phyloP scores from a whole-genome alignment of 1,140 invertebrate genomes.

The Drosophila pseudoananassae region DNA sequence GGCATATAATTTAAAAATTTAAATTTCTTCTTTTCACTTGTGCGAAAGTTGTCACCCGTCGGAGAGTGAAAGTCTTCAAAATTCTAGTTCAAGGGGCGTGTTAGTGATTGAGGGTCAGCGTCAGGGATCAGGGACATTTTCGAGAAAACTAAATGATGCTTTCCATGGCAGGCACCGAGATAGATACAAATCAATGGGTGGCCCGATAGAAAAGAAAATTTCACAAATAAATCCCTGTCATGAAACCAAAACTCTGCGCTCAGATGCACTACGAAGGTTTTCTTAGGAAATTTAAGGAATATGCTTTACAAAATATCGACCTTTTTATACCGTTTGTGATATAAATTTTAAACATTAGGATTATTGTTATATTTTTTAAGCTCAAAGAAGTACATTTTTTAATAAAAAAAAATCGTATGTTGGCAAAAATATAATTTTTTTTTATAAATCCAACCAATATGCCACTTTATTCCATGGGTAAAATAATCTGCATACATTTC shows the following conservation, averaged over 20 bases:
- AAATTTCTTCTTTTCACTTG: constrained; percentile 70
- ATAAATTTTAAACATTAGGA: too few relatives aligned
- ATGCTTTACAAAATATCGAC: not conserved
- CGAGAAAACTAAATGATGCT: not conserved
- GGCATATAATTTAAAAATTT: constrained; percentile 63
- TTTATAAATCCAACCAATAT: not conserved
- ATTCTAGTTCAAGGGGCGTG: constrained; percentile 32
- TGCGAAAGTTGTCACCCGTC: constrained; percentile 56
- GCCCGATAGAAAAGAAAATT: constrained; percentile 3
- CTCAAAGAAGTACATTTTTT: too few relatives aligned
- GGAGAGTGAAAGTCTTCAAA: constrained; percentile 65
- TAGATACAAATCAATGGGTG: constrained; percentile 12
- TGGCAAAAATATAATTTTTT: too few relatives aligned
- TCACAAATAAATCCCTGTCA: constrained; percentile 18
- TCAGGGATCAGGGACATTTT: constrained; percentile 19
- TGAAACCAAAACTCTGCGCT: not conserved
- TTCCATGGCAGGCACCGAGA: not conserved
- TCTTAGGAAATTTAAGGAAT: not conserved
- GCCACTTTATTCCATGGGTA: not conserved
- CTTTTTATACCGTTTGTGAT: too few relatives aligned
- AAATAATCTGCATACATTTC: constrained; percentile 8
- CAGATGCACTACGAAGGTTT: constrained; percentile 2
- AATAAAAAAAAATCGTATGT: too few relatives aligned
- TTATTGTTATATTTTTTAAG: too few relatives aligned
- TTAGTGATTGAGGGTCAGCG: not conserved